phyloP scores from a whole-genome alignment of 2,113 vertebrate species.

The Mesocricetus auratus region DNA sequence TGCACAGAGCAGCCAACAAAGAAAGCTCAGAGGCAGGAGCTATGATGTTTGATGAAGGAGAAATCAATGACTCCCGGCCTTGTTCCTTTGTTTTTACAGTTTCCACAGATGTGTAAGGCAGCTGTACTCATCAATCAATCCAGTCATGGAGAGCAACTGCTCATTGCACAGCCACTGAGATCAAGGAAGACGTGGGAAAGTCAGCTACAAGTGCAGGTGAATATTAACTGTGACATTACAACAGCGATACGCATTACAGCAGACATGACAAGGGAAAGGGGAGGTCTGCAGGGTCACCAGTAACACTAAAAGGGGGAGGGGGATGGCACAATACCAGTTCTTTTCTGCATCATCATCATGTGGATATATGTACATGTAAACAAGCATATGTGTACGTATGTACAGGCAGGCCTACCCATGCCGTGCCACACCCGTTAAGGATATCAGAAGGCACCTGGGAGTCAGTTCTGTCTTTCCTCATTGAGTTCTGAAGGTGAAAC shows the following conservation, averaged over 20 bases:
- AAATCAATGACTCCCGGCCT: background rate
- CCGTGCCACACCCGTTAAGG: background rate
- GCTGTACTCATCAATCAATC: background rate
- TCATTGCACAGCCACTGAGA: background rate
- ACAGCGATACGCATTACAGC: background rate
- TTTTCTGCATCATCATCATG: background rate
- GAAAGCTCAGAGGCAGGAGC: background rate
- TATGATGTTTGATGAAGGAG: background rate
- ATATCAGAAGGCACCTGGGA: background rate
- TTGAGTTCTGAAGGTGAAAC: background rate
- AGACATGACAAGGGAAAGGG: background rate
- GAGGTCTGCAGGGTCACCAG: background rate
- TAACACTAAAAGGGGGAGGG: background rate
- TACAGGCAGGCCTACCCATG: too few relatives aligned
- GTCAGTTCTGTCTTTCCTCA: background rate
- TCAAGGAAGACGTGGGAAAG: background rate
- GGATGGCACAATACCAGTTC: background rate
- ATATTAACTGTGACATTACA: background rate
- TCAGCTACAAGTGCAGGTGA: background rate
- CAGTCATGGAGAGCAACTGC: background rate
- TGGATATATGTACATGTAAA: background rate
- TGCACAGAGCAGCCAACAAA: background rate
- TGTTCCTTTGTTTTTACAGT: background rate
- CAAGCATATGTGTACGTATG: too few relatives aligned
- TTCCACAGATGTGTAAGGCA: background rate